Base-by-base conservation (phyloP, 2,113 vertebrate genomes). In the Turdus rufiventris region DNA sequence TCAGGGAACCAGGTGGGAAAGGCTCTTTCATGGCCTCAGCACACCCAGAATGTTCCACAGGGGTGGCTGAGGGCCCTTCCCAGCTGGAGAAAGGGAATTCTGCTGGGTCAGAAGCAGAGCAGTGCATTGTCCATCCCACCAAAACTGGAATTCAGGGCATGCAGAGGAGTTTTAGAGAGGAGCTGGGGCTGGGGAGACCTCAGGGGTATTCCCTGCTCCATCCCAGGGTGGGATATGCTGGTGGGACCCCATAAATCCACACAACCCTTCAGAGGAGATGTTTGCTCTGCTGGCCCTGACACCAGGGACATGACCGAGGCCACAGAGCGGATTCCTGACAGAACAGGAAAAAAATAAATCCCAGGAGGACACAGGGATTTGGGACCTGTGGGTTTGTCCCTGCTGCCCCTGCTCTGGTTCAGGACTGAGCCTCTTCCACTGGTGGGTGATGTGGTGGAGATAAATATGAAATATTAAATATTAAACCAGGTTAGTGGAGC, bases 401-500 rank as follows among this genome's bases (percentile, higher is more conserved):
- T 72, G 80, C 38, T 31, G 16, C 20, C 5, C 47, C 67, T 53
- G 14, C 56, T 58, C 51, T 2, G 51, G 72, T 42, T 74, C 65
- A 40, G 51, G 7, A n/a, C 63, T 34, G 65, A 86, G 77, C 36
- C 58, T 61, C 74, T 50, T 40, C 33, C 78, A 56, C n/a, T 62
- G 42, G 12, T n/a, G 92, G 89, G 57, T 18, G 57, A 91, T 72
- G 21, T 2, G 40, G 74, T 31, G 29, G 58, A 79, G 86, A 87
- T 75, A 79, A 88, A 91, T 40, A 54, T 26, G 6, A 29, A 53
- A 68, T 56, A 66, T 73, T 74, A 16, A 40, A 36, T 25, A 60
- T 43, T 61, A 60, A 83, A 70, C 40, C 81, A 77, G 86, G 72
- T 86, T 60, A 96, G 88, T 33, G 91, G 85, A 88, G 91, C 91